These are phyloP conservation scores for Gastrophysa polygoni DNA, from an alignment of 2,888 invertebrate genomes.

Conservation along the genomic window DNA sequence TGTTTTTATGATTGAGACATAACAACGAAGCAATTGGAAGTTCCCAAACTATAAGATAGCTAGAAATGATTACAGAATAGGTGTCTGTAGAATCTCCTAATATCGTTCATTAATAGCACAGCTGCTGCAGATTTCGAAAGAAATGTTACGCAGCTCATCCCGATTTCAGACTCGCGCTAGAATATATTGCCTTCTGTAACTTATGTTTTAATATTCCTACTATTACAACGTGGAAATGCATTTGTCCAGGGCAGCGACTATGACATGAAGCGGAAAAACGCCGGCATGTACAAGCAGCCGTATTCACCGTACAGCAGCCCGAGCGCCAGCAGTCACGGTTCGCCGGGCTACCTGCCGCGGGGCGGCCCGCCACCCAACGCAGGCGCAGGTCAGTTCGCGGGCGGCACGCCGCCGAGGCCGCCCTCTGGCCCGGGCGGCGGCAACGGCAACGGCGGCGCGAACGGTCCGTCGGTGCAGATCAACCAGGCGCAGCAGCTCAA, in stretches of 20 bases:
- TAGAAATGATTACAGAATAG: too few relatives aligned
- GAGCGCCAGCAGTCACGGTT: constrained; percentile 65
- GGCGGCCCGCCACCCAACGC: constrained; percentile 31
- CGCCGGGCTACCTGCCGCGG: constrained; percentile 59
- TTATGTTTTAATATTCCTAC: too few relatives aligned
- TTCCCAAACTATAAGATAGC: too few relatives aligned
- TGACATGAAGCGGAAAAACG: constrained; percentile 59
- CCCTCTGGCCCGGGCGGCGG: constrained; percentile 59
- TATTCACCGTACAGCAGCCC: constrained; percentile 73
- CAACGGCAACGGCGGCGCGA: constrained; percentile 25
- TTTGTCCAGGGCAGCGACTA: constrained; percentile 50
- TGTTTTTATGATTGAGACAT: too few relatives aligned
- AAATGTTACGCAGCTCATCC: too few relatives aligned
- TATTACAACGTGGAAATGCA: too few relatives aligned
- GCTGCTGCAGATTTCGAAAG: too few relatives aligned
- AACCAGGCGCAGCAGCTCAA: constrained; percentile 89
- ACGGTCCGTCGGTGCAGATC: constrained; percentile 74
- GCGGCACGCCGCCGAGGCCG: constrained; percentile 62
- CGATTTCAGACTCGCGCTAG: too few relatives aligned
- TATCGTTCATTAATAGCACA: too few relatives aligned
- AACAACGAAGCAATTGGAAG: too few relatives aligned
- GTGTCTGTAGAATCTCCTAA: too few relatives aligned
- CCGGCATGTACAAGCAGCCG: constrained; percentile 63
- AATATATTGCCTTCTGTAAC: too few relatives aligned
- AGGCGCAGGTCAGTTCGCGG: constrained; percentile 46